These are phyloP conservation scores for Xanthostigma xanthostigma DNA, from an alignment of 2,888 invertebrate genomes.

Conservation along the genomic window DNA sequence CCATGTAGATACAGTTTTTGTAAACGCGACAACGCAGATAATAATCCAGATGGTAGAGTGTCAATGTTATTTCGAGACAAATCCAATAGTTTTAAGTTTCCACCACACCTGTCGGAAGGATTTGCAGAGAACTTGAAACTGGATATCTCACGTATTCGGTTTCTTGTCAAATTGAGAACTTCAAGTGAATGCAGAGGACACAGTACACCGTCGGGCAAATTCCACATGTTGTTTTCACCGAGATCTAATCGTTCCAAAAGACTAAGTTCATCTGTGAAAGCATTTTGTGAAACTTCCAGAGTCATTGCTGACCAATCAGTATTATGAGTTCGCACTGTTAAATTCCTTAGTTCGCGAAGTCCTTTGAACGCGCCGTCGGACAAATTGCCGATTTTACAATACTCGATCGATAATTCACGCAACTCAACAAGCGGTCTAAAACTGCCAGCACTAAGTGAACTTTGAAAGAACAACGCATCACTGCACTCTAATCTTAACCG, in stretches of 20 bases:
- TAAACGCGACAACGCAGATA: constrained; percentile 54
- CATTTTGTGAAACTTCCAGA: constrained; percentile 56
- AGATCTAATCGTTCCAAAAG: constrained; percentile 59
- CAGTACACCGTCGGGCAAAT: constrained; percentile 58
- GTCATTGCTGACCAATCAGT: constrained; percentile 73
- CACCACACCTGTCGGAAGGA: constrained; percentile 51
- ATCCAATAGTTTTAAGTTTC: constrained; percentile 54
- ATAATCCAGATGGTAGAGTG: constrained; percentile 51
- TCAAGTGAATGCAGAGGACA: constrained; percentile 62
- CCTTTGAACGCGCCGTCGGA: constrained; percentile 72
- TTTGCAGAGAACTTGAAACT: constrained; percentile 52
- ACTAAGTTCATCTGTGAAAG: constrained; percentile 57
- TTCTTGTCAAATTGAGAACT: constrained; percentile 63
- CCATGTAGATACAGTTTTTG: constrained; percentile 61
- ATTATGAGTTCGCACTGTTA: constrained; percentile 70
- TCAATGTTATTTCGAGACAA: constrained; percentile 66
- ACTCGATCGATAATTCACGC: constrained; percentile 62
- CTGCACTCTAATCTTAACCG: constrained; percentile 63
- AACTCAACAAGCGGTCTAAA: constrained; percentile 61
- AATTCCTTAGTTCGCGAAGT: constrained; percentile 57
- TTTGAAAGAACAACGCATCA: constrained; percentile 66
- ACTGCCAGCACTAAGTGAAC: constrained; percentile 60
- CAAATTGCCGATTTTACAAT: constrained; percentile 68
- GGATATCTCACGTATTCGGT: constrained; percentile 58
- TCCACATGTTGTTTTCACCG: constrained; percentile 68